phyloP scores from a whole-genome alignment of 2,888 invertebrate species.

The Melinopterus prodromus region DNA sequence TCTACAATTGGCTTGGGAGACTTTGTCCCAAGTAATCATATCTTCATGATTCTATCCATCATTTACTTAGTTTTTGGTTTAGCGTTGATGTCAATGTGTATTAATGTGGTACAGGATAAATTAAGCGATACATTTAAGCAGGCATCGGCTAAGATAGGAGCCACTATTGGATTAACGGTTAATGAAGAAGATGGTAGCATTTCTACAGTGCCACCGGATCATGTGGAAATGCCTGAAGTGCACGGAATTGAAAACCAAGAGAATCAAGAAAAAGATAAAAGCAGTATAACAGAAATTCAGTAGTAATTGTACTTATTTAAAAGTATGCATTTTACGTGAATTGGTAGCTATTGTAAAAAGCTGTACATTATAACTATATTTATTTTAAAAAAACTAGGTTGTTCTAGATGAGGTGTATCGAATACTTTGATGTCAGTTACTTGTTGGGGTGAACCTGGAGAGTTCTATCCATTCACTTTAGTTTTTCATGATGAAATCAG shows the following conservation, averaged over 20 bases:
- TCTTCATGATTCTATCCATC: constrained; percentile 89
- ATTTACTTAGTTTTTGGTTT: constrained; percentile 94
- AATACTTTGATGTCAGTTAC: no score
- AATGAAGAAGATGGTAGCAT: constrained; percentile 71
- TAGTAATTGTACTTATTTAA: not conserved
- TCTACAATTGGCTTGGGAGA: constrained; percentile 98
- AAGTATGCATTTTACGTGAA: not conserved
- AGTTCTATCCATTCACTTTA: no score
- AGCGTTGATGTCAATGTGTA: constrained; percentile 96
- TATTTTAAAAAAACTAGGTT: no score
- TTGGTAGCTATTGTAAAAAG: not conserved
- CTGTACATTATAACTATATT: no score
- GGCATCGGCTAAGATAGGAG: constrained; percentile 85
- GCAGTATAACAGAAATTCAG: not conserved
- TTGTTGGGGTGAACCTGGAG: no score
- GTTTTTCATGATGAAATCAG: no score
- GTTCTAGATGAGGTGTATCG: no score
- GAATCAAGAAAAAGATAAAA: constrained; percentile 12
- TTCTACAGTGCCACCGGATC: constrained; percentile 51
- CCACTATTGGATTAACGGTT: constrained; percentile 81
- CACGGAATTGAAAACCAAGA: constrained; percentile 40
- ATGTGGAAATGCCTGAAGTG: constrained; percentile 52
- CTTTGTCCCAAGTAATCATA: constrained; percentile 80
- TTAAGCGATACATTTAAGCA: constrained; percentile 82
- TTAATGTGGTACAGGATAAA: constrained; percentile 92